These are phyloP conservation scores for Paradisaea rubra DNA, from an alignment of 2,113 vertebrate species.

Conservation along the genomic window DNA sequence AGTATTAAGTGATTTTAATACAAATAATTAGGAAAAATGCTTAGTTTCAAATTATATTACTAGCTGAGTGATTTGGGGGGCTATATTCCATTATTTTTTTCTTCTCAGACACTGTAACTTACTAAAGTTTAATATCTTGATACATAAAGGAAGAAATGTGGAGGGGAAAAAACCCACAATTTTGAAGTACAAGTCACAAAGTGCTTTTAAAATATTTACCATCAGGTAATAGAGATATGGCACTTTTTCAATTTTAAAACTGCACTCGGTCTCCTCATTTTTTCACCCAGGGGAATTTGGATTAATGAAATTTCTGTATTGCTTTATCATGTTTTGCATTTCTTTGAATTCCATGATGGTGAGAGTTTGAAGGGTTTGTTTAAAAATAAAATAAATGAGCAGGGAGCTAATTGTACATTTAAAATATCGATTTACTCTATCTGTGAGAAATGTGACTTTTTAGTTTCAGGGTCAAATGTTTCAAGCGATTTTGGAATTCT, in stretches of 20 bases:
- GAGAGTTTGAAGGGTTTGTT: constrained; percentile 4
- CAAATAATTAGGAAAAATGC: background rate
- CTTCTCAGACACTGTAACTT: constrained; percentile 20
- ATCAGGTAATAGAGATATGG: constrained; percentile 15
- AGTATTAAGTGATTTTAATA: constrained; percentile 11
- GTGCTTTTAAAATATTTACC: constrained; percentile 17
- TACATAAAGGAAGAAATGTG: constrained; percentile 2
- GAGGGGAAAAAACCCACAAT: background rate
- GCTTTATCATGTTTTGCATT: constrained; percentile 56
- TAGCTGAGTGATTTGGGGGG: background rate
- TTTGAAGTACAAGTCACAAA: constrained; percentile 39
- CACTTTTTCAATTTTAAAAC: constrained; percentile 56
- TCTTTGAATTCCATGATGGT: constrained; percentile 39
- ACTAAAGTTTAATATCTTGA: constrained; percentile 14
- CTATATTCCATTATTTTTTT: background rate
- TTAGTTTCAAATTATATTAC: constrained; percentile 3
- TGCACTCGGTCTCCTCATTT: constrained; percentile 33
- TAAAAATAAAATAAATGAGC: constrained; percentile 32
- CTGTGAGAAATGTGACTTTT: constrained; percentile 2
- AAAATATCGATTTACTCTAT: background rate
- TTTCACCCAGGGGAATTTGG: constrained; percentile 48
- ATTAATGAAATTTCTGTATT: constrained; percentile 69
- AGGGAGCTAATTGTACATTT: background rate
- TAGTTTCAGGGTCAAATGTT: background rate
- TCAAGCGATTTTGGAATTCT: constrained; percentile 17